A percentile compares a stretch with the other conserved stretches of the same genome.
phyloP scores from a whole-genome alignment of 2,113 vertebrate genomes.

The Chamaetylas fuelleborni region DNA sequence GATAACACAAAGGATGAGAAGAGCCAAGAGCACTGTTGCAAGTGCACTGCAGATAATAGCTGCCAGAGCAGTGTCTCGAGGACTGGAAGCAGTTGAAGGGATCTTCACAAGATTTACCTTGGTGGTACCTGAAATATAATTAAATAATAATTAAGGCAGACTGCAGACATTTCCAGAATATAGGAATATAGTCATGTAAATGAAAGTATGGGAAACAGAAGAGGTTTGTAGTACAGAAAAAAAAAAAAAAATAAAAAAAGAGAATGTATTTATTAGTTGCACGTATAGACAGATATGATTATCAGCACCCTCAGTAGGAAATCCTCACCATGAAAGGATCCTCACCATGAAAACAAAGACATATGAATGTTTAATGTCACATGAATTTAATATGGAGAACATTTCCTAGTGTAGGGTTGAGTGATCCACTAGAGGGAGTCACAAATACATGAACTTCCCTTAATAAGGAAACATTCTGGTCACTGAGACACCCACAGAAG shows the following conservation, averaged over 20 bases:
- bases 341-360: not conserved
- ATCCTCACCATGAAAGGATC: not conserved
- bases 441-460: not conserved
- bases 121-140: slow-evolving; percentile 79
- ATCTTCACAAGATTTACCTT: slow-evolving; percentile 94
- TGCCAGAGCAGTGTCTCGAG: slow-evolving; percentile 90
- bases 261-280: not conserved
- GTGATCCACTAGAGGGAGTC: slow-evolving; percentile 29
- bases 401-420: not conserved
- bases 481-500: not conserved
- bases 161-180: not conserved
- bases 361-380: not conserved
- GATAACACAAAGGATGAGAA: slow-evolving; percentile 92
- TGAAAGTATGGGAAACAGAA: not conserved
- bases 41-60: slow-evolving; percentile 95
- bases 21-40: slow-evolving; percentile 90
- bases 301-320: not conserved
- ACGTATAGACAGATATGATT: not conserved
- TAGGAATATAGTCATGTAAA: not conserved
- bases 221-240: not conserved
- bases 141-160: not conserved
- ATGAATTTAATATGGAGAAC: not conserved
- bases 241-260: not conserved
- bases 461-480: not conserved
- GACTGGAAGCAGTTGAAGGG: slow-evolving; percentile 86